Percentiles rank a stretch among this genome's conserved stretches.
phyloP scores from a whole-genome alignment of 2,113 vertebrate species.

The Oncorhynchus clarkii region DNA sequence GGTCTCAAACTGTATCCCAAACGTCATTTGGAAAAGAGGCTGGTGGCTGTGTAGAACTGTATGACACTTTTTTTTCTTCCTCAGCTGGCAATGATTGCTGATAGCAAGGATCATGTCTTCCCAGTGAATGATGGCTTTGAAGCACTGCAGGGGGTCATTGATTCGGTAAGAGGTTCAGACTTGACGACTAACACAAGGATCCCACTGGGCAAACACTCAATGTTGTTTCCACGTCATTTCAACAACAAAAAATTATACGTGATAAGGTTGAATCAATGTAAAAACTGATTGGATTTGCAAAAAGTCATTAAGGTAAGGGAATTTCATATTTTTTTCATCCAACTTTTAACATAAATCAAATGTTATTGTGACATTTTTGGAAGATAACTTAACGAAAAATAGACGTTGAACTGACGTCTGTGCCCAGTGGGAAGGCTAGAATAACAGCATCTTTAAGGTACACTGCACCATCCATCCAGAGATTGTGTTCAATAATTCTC shows the following conservation, averaged over 20 bases:
- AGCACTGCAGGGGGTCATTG: conserved; percentile 93
- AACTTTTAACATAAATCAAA: no score
- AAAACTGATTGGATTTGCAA: no score
- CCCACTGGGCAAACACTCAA: background rate
- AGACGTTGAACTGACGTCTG: no score
- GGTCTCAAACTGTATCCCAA: background rate
- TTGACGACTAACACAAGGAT: background rate
- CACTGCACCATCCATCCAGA: background rate
- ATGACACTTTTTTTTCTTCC: background rate
- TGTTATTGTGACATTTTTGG: no score
- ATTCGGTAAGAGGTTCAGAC: conserved; percentile 82
- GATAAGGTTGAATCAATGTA: no score
- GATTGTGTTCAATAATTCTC: background rate
- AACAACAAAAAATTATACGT: no score
- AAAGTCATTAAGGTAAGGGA: no score
- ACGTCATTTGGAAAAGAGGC: background rate
- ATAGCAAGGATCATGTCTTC: conserved; percentile 86
- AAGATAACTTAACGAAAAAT: no score
- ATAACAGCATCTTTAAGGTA: background rate
- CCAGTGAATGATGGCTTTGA: conserved; percentile 82
- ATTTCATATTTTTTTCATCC: no score
- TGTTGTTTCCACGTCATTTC: no score
- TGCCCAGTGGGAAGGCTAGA: background rate
- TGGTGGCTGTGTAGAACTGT: background rate
- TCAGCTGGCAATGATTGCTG: conserved; percentile 96